A percentile compares a stretch with the other conserved stretches of the same genome.
These are phyloP conservation scores for Ladona fulva DNA, from an alignment of 1,140 invertebrate genomes.

Conservation along the genomic window DNA sequence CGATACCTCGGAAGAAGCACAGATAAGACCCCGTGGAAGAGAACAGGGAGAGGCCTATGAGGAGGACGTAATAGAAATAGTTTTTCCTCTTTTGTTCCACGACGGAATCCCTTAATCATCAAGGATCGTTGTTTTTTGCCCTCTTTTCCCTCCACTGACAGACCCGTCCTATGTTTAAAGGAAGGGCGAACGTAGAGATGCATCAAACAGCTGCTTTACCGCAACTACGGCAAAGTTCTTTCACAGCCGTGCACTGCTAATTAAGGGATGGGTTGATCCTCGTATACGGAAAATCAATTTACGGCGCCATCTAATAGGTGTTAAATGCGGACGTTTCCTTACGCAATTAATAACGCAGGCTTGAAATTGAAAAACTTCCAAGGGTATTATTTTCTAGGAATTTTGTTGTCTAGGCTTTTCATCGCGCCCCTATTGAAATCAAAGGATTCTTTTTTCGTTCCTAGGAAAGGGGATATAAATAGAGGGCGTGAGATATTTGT, in stretches of 20 bases:
- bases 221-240: background rate
- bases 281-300: too few relatives aligned
- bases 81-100: background rate
- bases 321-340: too few relatives aligned
- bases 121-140: background rate
- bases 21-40: background rate
- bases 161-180: slow-evolving; percentile 1
- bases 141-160: background rate
- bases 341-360: too few relatives aligned
- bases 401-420: too few relatives aligned
- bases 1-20: background rate
- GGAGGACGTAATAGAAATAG: background rate
- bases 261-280: background rate
- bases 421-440: too few relatives aligned
- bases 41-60: background rate
- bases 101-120: background rate
- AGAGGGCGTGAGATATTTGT: too few relatives aligned
- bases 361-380: too few relatives aligned
- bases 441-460: too few relatives aligned
- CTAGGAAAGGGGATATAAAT: too few relatives aligned
- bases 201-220: background rate
- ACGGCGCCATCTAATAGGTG: too few relatives aligned
- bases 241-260: background rate
- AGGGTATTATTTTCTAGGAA: too few relatives aligned
- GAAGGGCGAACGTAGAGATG: background rate